Base-by-base conservation (phyloP, 2,888 invertebrate genomes). In the Elysia crispata region DNA sequence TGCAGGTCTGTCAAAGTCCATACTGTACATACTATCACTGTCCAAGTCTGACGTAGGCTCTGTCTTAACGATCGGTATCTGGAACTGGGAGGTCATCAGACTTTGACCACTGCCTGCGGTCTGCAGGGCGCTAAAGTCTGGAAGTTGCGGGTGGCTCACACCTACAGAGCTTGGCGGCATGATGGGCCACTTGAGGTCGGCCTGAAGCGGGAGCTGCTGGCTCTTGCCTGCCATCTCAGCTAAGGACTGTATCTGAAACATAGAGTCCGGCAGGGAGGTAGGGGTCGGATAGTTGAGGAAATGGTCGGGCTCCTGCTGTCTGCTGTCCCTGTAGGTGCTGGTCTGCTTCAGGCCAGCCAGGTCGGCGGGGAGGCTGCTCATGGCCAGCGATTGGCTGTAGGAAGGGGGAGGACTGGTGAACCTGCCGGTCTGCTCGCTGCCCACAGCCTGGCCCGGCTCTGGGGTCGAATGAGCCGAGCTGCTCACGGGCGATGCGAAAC, bases 281-380 rank as follows among this genome's bases (percentile, higher is more conserved):
- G 41, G 41, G n/a, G 78, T 73, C 11, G 82, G 82, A 77, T 72
- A 76, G 62, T 78, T 80, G 11, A 82, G 77, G 60, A 82, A 81
- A 73, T 83, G 70, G 33, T 79, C 73, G 30, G 75, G 78, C 28
- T 76, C 76, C 50, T 67, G 76, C 77, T 84, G 81, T 80, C 85
- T 79, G 33, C 89, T 83, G 87, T 94, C 94, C 57, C 94, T 94
- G 87, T 95, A 95, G 60, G 93, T 93, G n/a, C 94, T 94, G 1
- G 95, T 94, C 86, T 94, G 94, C 89, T 95, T 95, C 60, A 95
- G 90, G 83, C 94, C 90, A 41, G 93, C 80, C 33, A 87, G 49
- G 75, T 73, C 85, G 83, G 74, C 83, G 76, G 83, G 85, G 70
- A 85, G 78, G 20, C 81, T 11, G 41, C 41, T 76, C 74, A 83